Conservation (phyloP, 2,113 vertebrate species). For the Brienomyrus longianalis region DNA sequence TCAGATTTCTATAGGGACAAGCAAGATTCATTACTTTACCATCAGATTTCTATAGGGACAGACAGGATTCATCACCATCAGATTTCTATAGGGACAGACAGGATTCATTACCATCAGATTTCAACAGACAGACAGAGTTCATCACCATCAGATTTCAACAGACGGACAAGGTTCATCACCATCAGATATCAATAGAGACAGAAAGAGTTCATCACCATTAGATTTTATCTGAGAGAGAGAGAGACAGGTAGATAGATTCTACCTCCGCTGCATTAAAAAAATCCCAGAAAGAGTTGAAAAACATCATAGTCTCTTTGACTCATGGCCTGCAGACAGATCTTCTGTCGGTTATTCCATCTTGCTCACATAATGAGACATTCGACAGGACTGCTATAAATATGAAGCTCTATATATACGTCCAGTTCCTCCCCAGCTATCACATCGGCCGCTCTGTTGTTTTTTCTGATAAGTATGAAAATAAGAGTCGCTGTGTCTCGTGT, state of each 20-base stretch:
- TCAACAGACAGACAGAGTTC: neutral
- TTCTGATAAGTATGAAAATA: neutral
- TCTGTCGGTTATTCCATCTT: neutral
- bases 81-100: neutral
- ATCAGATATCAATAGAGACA: neutral
- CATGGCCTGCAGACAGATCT: neutral
- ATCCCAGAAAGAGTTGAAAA: neutral
- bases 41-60: neutral
- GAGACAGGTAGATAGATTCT: neutral
- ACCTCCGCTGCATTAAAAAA: neutral
- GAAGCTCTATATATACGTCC: neutral
- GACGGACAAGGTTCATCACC: neutral
- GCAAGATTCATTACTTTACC: neutral
- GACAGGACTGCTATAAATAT: neutral
- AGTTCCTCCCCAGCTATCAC: neutral
- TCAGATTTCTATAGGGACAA: neutral
- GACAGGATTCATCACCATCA: neutral
- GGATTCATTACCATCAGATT: neutral
- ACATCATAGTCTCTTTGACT: neutral
- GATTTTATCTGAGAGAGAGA: neutral
- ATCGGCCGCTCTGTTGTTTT: neutral
- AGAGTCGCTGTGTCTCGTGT: neutral
- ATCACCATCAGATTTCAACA: neutral
- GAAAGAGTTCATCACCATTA: neutral
- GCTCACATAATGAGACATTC: neutral